phyloP scores from a whole-genome alignment of 2,113 vertebrate species.

The Triplophysa dalaica region DNA sequence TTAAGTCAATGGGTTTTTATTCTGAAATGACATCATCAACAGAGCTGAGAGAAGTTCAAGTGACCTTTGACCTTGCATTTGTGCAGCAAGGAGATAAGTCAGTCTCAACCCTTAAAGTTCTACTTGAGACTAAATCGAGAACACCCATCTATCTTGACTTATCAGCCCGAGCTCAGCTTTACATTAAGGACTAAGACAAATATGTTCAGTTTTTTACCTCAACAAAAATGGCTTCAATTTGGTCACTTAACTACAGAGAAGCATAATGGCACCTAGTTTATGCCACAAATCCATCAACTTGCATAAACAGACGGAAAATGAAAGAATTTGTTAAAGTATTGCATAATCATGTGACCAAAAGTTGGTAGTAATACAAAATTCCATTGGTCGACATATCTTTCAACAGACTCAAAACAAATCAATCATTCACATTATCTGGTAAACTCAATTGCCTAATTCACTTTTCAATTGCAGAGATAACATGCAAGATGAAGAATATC shows the following conservation, averaged over 20 bases:
- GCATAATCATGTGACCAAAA: no score
- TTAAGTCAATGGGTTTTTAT: constrained; percentile 22
- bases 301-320: no score
- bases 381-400: no score
- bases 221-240: not conserved
- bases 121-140: constrained; percentile 8
- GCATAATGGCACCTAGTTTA: no score
- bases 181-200: constrained; percentile 8
- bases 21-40: constrained; percentile 39
- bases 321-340: no score
- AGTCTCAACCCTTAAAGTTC: not conserved
- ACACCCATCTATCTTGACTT: constrained; percentile 2
- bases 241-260: no score
- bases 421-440: no score
- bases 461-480: not conserved
- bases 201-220: not conserved
- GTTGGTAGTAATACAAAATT: no score
- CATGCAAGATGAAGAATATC: not conserved
- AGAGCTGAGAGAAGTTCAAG: constrained; percentile 30
- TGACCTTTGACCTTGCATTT: constrained; percentile 60
- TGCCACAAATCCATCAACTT: no score
- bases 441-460: not conserved
- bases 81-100: constrained; percentile 58
- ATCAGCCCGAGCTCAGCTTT: not conserved
- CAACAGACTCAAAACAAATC: no score